Evolutionary conservation across 2,797 vertebrate genomes (phyloP).

Genomic region (Merluccius polli): DNA sequence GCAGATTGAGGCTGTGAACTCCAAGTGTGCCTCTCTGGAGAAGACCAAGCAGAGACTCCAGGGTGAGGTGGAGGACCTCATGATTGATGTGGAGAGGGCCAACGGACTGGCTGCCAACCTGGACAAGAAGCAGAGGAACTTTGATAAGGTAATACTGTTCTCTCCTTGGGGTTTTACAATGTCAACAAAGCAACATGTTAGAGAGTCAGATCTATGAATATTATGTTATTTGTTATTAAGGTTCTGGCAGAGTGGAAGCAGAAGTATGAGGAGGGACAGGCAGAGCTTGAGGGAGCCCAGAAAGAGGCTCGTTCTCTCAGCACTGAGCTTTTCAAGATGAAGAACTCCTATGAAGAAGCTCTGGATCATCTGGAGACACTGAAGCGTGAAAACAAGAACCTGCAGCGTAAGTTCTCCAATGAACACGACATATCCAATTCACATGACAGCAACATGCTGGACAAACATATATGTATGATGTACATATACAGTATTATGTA

Average conservation of each 20-base stretch:
- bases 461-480: not conserved
- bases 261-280: conserved; percentile 74
- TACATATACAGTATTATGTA: not conserved
- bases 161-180: not conserved
- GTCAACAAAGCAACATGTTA: not conserved
- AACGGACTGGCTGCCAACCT: conserved; percentile 69
- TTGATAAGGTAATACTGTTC: conserved; percentile 67
- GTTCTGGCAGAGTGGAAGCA: conserved; percentile 73
- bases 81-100: conserved; percentile 75
- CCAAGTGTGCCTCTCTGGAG: conserved; percentile 77
- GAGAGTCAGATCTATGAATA: not conserved
- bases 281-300: conserved; percentile 73
- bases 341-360: conserved; percentile 78
- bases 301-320: conserved; percentile 72
- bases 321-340: conserved; percentile 79
- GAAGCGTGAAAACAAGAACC: conserved; percentile 78
- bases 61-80: conserved; percentile 77
- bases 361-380: conserved; percentile 76
- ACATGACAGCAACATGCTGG: not conserved
- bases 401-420: conserved; percentile 43
- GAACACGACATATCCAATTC: not conserved
- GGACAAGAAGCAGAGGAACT: conserved; percentile 79
- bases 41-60: conserved; percentile 78
- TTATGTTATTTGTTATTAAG: conserved; percentile 8
- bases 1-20: conserved; percentile 72